Conservation (phyloP, 2,888 invertebrate genomes). For the Globia sparganii region DNA sequence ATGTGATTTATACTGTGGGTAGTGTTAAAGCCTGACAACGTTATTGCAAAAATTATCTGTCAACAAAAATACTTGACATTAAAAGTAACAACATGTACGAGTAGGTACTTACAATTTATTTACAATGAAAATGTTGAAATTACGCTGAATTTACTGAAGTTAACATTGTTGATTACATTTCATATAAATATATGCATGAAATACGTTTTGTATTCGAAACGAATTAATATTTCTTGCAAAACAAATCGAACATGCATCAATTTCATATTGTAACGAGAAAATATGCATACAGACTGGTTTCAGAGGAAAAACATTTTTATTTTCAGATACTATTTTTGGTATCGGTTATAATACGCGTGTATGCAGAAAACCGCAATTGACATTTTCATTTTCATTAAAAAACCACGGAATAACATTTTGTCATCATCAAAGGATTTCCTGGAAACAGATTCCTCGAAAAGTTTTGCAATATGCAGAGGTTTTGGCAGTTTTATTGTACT, state of each 20-base stretch:
- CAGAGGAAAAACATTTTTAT: conserved; percentile 1
- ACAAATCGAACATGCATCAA: conserved; percentile 21
- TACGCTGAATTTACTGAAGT: not conserved
- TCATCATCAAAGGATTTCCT: not conserved
- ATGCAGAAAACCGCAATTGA: conserved; percentile 12
- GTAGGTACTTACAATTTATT: not conserved
- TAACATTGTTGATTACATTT: conserved; percentile 6
- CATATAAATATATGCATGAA: conserved; percentile 11
- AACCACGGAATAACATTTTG: not conserved
- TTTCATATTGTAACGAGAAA: conserved; percentile 37
- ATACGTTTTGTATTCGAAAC: conserved; percentile 21
- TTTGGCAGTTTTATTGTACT: not conserved
- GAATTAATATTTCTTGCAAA: conserved; percentile 22
- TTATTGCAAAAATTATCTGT: not conserved
- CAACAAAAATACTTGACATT: not conserved
- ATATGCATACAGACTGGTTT: conserved; percentile 42
- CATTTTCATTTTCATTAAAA: conserved; percentile 11
- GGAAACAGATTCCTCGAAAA: not conserved
- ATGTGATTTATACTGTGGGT: not conserved
- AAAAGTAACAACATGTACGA: not conserved
- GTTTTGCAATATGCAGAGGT: not conserved
- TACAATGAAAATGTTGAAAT: not conserved
- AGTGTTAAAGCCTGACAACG: not conserved
- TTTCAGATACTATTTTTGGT: conserved; percentile 16
- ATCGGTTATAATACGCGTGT: conserved; percentile 2